phyloP scores from a whole-genome alignment of 2,888 invertebrate species.

The Coleophora flavipennella region DNA sequence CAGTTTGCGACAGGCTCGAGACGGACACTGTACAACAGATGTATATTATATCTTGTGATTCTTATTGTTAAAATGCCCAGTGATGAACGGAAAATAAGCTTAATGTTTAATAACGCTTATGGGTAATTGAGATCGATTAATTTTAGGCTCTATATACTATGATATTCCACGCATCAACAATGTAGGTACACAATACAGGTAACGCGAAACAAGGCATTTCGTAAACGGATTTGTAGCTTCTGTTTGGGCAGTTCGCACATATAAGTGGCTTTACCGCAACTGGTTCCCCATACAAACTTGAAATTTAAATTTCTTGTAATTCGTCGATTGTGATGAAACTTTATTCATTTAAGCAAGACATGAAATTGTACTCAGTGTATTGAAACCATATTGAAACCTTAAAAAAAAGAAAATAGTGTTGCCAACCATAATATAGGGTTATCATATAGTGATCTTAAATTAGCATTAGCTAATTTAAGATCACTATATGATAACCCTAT shows the following conservation, averaged over 20 bases:
- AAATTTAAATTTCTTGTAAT: no score
- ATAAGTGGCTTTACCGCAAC: no score
- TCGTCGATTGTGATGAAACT: no score
- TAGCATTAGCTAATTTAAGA: no score
- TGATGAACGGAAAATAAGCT: constrained; percentile 33
- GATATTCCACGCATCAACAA: constrained; percentile 50
- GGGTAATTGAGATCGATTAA: constrained; percentile 67
- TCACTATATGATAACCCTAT: no score
- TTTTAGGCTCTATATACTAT: constrained; percentile 60
- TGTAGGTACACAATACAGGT: constrained; percentile 63
- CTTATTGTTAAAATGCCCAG: constrained; percentile 28
- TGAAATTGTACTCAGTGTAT: no score
- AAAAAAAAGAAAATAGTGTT: no score
- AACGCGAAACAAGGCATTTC: constrained; percentile 69
- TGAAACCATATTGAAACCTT: no score
- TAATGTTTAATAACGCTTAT: constrained; percentile 56
- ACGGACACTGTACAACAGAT: constrained; percentile 37
- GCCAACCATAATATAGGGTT: constrained; percentile 3
- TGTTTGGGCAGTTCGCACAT: constrained; percentile 41
- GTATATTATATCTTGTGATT: constrained; percentile 15
- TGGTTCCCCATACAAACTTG: no score
- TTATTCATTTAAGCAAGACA: no score
- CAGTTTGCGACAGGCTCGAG: constrained; percentile 26
- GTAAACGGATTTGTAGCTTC: constrained; percentile 32
- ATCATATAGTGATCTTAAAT: no score